These are phyloP conservation scores for Papilio protenor DNA, from an alignment of 2,888 invertebrate species.

Conservation along the genomic window DNA sequence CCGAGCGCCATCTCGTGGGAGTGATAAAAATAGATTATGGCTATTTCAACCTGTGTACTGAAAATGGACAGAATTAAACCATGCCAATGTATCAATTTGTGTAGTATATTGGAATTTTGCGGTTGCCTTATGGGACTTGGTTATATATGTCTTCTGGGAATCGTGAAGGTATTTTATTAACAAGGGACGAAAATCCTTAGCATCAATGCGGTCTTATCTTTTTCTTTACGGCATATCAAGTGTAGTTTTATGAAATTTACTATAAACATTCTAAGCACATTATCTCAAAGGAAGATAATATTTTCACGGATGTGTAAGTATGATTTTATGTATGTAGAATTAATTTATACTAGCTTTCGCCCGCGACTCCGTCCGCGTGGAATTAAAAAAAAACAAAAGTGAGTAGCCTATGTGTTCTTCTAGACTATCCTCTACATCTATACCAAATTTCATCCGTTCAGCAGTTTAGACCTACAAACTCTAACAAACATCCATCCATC, in stretches of 20 bases:
- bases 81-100: slow-evolving; percentile 21
- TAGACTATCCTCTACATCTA: too few species aligned
- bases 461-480: too few species aligned
- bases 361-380: too few species aligned
- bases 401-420: too few species aligned
- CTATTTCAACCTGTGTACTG: slow-evolving; percentile 3
- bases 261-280: neutral
- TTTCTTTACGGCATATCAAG: neutral
- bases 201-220: neutral
- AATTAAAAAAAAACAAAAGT: too few species aligned
- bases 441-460: too few species aligned
- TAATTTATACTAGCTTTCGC: too few species aligned
- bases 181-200: neutral
- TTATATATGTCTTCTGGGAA: neutral
- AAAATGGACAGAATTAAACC: slow-evolving; percentile 14
- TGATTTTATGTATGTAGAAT: too few species aligned
- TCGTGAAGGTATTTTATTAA: neutral
- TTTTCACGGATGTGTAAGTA: neutral
- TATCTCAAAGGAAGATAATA: neutral
- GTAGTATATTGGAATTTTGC: slow-evolving; percentile 9
- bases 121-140: neutral
- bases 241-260: neutral
- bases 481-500: too few species aligned
- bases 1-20: slow-evolving; percentile 1
- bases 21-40: slow-evolving; percentile 15